These are phyloP conservation scores for Ophonus ardosiacus DNA, from an alignment of 2,888 invertebrate species.

Conservation along the genomic window DNA sequence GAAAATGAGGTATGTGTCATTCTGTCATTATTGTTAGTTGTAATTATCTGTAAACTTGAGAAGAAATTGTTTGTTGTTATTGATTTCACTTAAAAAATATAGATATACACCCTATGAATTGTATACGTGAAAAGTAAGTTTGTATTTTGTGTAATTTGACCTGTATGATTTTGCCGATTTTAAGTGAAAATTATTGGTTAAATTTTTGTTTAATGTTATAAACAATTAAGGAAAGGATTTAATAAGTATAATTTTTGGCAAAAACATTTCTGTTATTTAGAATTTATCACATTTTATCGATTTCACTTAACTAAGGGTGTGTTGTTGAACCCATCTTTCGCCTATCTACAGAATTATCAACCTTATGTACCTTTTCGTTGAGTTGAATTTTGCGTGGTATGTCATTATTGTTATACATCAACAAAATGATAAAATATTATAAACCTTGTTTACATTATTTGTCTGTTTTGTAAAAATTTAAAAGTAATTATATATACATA, in stretches of 20 bases:
- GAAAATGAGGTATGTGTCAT: constrained; percentile 64
- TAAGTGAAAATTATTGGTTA: neutral
- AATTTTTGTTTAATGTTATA: constrained; percentile 3
- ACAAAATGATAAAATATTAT: constrained; percentile 44
- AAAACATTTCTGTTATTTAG: constrained; percentile 61
- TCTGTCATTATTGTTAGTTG: constrained; percentile 56
- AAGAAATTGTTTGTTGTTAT: constrained; percentile 51
- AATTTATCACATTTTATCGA: constrained; percentile 72
- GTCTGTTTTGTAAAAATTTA: constrained; percentile 30
- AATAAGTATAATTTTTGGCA: neutral
- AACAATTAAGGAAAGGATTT: neutral
- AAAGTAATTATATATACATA: neutral
- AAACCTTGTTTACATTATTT: constrained; percentile 41
- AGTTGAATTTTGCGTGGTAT: constrained; percentile 26
- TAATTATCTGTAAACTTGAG: constrained; percentile 57
- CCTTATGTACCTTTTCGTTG: constrained; percentile 44
- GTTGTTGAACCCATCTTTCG: constrained; percentile 72
- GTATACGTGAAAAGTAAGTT: neutral
- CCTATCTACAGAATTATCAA: constrained; percentile 49
- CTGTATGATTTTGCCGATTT: constrained; percentile 30
- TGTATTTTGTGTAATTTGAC: constrained; percentile 10
- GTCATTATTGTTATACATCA: constrained; percentile 57
- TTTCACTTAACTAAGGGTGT: constrained; percentile 73
- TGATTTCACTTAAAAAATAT: constrained; percentile 49
- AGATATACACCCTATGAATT: neutral